Base-by-base conservation (phyloP, 23 tunicate species). In the Pegea sp. region DNA sequence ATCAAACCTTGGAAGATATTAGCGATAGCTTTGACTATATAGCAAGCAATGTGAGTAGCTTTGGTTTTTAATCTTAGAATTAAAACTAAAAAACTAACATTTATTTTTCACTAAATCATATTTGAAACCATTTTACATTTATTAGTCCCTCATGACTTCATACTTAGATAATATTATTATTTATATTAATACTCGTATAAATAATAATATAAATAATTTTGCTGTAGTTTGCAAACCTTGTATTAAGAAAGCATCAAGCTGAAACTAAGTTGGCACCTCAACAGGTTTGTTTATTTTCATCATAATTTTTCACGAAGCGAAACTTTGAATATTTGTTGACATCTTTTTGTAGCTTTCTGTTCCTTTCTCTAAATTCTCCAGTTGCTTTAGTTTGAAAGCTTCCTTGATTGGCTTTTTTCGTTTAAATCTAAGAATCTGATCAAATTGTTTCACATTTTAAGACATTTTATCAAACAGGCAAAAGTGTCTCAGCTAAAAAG, bases 401-500 rank as follows among this genome's bases (percentile, higher is more conserved):
- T n/a, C n/a, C n/a, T n/a, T n/a, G n/a, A n/a, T n/a, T n/a, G n/a
- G n/a, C n/a, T n/a, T n/a, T n/a, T n/a, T n/a, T n/a, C n/a, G n/a
- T n/a, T n/a, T n/a, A n/a, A n/a, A n/a, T n/a, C n/a, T n/a, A n/a
- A n/a, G n/a, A n/a, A n/a, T 8, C 46, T 8, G 16, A 38, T 38
- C 16, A 38, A 11, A 8, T 38, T 38, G 11, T 38, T 38, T 38
- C 16, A 38, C 16, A 16, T 38, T 38, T 38, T 38, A 16, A 38
- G 11, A 38, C 16, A 8, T 16, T 38, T 38, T 38, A 33, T 56
- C 11, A 20, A 74, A 72, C n/a, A n/a, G n/a, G 63, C 46, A 34
- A 74, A 74, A 66, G 84, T 74, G 2, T 74, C 84, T 2, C 34
- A 74, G 48, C 61, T 74, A 48, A 74, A 74, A 42, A 63, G 72